A percentile compares a stretch with the other conserved stretches of the same genome.
These are phyloP conservation scores for Bubo bubo DNA, from an alignment of 2,113 vertebrate genomes.

Conservation along the genomic window DNA sequence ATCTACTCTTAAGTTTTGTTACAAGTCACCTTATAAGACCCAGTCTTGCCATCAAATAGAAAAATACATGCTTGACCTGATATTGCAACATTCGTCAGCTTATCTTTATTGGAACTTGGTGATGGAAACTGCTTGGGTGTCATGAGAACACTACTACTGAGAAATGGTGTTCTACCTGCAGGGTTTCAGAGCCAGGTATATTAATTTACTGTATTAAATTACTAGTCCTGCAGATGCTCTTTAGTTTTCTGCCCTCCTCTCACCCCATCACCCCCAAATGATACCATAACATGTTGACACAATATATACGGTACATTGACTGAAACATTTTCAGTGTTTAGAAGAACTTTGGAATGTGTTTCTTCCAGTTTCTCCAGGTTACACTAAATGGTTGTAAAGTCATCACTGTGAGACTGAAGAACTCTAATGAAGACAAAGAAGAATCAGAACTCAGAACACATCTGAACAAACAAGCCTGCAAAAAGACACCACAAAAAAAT, in stretches of 20 bases:
- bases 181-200: constrained; percentile 1
- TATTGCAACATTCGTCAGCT: not conserved
- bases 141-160: not conserved
- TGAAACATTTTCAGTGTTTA: not conserved
- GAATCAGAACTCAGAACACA: not conserved
- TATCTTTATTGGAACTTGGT: not conserved
- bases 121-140: not conserved
- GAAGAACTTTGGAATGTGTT: not conserved
- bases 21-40: not conserved
- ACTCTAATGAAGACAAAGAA: not conserved
- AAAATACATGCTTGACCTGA: not conserved
- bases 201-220: not conserved
- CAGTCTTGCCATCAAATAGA: not conserved
- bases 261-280: fast-evolving
- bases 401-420: not conserved
- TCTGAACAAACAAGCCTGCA: not conserved
- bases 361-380: not conserved
- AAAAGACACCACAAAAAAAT: not conserved
- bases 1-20: not conserved
- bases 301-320: fast-evolving
- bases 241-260: not conserved
- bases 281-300: not conserved
- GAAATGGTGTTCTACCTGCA: not conserved
- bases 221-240: not conserved
- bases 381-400: not conserved